Evolutionary conservation across 1,140 invertebrate genomes (phyloP).

Genomic region (Meteorus sp.): DNA sequence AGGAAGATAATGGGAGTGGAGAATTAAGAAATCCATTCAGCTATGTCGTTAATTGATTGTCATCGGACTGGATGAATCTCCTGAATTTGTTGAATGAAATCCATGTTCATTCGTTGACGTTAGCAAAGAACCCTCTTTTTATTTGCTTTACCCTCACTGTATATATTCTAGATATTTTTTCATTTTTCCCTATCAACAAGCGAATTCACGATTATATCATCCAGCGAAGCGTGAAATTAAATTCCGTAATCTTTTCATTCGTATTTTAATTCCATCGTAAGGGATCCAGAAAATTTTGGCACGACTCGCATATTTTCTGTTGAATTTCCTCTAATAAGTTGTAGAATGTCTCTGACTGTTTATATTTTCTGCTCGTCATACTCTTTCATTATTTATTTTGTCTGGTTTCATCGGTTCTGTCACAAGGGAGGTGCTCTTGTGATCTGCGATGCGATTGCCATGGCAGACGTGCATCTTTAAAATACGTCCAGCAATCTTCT

Average conservation of each 20-base stretch:
- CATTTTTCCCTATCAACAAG: conserved; percentile 1
- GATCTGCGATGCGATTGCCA: background rate
- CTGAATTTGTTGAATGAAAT: too few relatives aligned
- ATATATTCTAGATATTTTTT: background rate
- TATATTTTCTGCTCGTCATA: conserved; percentile 27
- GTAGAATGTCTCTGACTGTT: conserved; percentile 19
- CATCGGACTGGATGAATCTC: too few relatives aligned
- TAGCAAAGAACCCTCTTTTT: too few relatives aligned
- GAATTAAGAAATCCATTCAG: too few relatives aligned
- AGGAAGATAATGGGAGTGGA: too few relatives aligned
- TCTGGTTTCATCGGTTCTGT: too few relatives aligned
- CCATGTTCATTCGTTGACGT: too few relatives aligned
- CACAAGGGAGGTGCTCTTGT: too few relatives aligned
- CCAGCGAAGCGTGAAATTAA: conserved; percentile 20
- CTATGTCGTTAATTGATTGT: too few relatives aligned
- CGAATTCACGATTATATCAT: conserved; percentile 22
- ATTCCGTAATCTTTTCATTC: background rate
- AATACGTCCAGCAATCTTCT: conserved; percentile 8
- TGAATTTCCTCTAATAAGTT: background rate
- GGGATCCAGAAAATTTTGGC: background rate
- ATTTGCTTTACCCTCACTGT: too few relatives aligned
- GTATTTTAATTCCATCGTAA: conserved; percentile 18
- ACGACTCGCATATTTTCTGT: background rate
- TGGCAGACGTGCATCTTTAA: background rate
- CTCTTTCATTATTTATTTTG: background rate